Conservation (phyloP, 2,888 invertebrate genomes). For the Odontocerum albicorne region DNA sequence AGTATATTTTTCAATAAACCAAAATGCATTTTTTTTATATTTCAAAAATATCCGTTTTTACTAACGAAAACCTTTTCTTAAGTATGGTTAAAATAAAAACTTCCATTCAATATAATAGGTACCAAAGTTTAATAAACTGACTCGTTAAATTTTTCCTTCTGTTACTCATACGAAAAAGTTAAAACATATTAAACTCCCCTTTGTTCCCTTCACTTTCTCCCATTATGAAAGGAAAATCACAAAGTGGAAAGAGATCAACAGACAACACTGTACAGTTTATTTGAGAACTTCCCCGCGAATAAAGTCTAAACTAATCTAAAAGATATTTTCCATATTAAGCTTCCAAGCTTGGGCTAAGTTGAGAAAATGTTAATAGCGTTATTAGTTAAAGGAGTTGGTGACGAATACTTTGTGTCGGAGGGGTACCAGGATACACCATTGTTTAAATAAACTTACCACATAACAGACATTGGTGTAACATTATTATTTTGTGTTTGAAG, state of each 20-base stretch:
- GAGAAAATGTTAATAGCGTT: conserved; percentile 4
- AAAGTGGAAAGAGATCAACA: not conserved
- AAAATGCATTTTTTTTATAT: too few species aligned
- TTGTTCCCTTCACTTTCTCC: not conserved
- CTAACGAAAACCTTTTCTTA: too few species aligned
- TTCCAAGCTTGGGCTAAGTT: conserved; percentile 10
- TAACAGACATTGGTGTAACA: too few species aligned
- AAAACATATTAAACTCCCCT: not conserved
- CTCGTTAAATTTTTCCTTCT: too few species aligned
- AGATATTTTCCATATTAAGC: conserved; percentile 24
- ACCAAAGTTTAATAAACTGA: too few species aligned
- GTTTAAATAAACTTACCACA: not conserved
- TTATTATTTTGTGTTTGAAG: too few species aligned
- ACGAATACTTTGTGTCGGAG: not conserved
- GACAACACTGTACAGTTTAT: not conserved
- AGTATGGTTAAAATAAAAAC: too few species aligned
- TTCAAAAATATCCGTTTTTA: too few species aligned
- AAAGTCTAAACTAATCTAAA: conserved; percentile 14
- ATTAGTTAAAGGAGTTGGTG: conserved; percentile 7
- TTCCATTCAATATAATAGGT: too few species aligned
- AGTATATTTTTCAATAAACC: too few species aligned
- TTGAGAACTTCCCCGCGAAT: not conserved
- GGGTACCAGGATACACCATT: not conserved
- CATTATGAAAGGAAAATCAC: not conserved
- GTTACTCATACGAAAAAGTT: not conserved